A percentile compares a stretch with the other conserved stretches of the same genome.
These are phyloP conservation scores for Paramormyrops hopkinsi DNA, from an alignment of 2,797 vertebrate species.

Conservation along the genomic window DNA sequence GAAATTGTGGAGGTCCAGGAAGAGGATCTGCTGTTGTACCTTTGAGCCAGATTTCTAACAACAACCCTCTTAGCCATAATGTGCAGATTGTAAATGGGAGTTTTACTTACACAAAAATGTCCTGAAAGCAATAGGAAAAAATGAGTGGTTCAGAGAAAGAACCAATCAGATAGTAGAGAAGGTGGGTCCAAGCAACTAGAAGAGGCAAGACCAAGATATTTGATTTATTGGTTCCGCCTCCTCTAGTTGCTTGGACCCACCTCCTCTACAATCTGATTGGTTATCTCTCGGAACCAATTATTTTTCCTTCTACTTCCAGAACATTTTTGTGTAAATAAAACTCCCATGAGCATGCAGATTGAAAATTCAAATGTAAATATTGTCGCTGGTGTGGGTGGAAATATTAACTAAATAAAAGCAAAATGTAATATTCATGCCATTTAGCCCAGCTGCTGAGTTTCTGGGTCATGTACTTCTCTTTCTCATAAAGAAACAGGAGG, in stretches of 20 bases:
- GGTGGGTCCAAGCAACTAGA: background rate
- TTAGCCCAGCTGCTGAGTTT: background rate
- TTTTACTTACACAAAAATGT: background rate
- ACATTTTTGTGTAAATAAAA: background rate
- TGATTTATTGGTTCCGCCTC: background rate
- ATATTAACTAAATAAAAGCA: background rate
- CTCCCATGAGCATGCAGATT: background rate
- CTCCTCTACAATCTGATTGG: background rate
- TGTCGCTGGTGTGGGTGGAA: background rate
- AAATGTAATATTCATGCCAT: background rate
- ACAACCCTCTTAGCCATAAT: background rate
- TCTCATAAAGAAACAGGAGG: slow-evolving; percentile 6
- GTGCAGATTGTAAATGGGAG: background rate
- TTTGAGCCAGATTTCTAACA: background rate
- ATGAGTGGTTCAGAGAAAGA: no score
- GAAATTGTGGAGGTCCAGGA: background rate
- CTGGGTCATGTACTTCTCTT: background rate
- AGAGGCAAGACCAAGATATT: background rate
- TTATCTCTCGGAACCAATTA: background rate
- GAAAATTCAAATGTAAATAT: background rate
- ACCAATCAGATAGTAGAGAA: background rate
- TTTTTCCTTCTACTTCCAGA: background rate
- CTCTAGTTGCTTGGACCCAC: background rate
- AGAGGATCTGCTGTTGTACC: background rate
- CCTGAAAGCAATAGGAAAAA: background rate